A percentile compares a stretch with the other conserved stretches of the same genome.
Evolutionary conservation across 2,797 vertebrate genomes (phyloP).

Genomic region (Halcyon badia): DNA sequence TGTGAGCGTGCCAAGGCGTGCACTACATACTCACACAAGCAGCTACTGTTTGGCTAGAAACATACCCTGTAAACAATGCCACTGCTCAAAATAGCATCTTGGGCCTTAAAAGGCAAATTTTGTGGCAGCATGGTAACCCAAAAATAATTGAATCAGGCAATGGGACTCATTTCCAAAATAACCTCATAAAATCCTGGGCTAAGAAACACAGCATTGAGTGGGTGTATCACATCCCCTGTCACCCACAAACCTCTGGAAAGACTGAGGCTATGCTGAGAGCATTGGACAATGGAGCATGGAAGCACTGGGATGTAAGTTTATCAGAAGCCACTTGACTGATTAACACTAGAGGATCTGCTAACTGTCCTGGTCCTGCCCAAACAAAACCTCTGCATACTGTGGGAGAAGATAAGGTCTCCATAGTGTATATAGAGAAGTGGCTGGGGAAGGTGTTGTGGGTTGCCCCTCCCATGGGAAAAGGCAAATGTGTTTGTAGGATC

Average conservation of each 20-base stretch:
- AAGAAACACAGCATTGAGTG: background rate
- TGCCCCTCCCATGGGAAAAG: background rate
- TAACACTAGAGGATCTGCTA: too few species aligned
- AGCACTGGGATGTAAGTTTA: too few species aligned
- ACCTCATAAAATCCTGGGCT: background rate
- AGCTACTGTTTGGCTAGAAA: background rate
- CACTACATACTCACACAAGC: background rate
- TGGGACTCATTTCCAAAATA: background rate
- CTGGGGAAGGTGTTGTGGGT: background rate
- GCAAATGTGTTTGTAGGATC: background rate
- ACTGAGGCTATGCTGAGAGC: too few species aligned
- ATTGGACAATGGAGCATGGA: too few species aligned
- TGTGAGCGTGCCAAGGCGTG: too few species aligned
- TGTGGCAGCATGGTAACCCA: background rate
- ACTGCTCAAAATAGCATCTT: background rate
- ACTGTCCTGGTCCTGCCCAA: too few species aligned
- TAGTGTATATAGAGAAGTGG: background rate
- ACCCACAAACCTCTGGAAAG: background rate
- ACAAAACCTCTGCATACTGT: too few species aligned
- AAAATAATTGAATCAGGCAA: background rate
- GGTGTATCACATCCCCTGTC: background rate
- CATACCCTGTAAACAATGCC: background rate
- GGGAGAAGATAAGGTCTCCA: too few species aligned
- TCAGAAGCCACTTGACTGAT: too few species aligned
- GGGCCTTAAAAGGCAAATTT: background rate